Evolutionary conservation across 2,113 vertebrate genomes (phyloP).

Genomic region (Hymenochirus boettgeri): DNA sequence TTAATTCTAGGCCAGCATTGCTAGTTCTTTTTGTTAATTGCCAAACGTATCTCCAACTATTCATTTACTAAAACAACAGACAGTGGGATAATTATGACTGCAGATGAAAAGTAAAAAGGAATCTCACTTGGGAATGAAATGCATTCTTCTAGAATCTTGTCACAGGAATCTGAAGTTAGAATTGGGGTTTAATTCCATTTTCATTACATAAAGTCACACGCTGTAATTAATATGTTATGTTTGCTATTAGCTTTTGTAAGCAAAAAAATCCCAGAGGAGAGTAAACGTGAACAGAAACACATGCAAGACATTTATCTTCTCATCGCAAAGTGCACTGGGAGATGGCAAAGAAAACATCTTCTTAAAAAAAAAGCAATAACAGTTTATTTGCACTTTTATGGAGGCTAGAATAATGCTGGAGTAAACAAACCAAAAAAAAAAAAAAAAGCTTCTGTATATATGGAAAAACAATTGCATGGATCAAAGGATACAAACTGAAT

Average conservation of each 20-base stretch:
- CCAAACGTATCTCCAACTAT: no score
- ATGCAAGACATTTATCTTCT: constrained; percentile 22
- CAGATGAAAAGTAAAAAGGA: background rate
- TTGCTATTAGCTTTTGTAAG: constrained; percentile 39
- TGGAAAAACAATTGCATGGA: no score
- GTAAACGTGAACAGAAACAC: constrained; percentile 9
- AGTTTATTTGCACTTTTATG: no score
- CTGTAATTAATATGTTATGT: constrained; percentile 37
- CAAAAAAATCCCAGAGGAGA: constrained; percentile 18
- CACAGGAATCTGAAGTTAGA: constrained; percentile 17
- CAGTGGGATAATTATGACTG: no score
- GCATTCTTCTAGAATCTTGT: constrained; percentile 4
- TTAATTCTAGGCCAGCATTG: no score
- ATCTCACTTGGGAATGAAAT: constrained; percentile 9
- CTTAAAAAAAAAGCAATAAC: no score
- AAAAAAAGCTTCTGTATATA: no score
- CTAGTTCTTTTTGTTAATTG: no score
- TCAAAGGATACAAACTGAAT: no score
- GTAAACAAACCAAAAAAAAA: no score
- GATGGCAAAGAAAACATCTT: background rate
- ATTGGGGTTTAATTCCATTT: constrained; percentile 34
- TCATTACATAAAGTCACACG: constrained; percentile 31
- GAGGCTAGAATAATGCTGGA: no score
- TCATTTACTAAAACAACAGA: no score
- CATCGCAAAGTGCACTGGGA: constrained; percentile 1